Evolutionary conservation across 2,113 vertebrate genomes (phyloP).

Genomic region (Eolophus roseicapilla): DNA sequence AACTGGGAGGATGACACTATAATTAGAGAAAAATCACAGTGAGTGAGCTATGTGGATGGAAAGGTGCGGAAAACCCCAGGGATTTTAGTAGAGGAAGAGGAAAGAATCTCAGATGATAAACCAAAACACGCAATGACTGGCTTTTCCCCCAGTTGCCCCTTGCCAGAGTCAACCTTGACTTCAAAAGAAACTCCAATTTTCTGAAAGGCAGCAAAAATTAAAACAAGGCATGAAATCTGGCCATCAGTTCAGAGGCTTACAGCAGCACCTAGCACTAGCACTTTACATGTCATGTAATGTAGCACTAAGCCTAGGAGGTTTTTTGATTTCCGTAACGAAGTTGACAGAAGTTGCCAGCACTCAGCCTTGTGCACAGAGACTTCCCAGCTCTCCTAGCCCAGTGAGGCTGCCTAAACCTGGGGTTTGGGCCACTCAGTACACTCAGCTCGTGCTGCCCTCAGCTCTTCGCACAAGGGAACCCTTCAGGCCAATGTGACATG

Average conservation of each 20-base stretch:
- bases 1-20: rapidly evolving
- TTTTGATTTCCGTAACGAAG: neutral
- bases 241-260: neutral
- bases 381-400: neutral
- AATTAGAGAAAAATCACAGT: neutral
- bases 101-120: neutral
- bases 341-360: neutral
- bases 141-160: rapidly evolving
- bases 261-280: neutral
- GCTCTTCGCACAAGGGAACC: neutral
- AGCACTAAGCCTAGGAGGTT: neutral
- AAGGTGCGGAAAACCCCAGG: neutral
- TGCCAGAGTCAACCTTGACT: neutral
- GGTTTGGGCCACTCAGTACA: neutral
- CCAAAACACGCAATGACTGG: neutral
- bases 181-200: neutral
- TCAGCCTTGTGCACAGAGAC: neutral
- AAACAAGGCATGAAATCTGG: neutral
- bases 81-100: neutral
- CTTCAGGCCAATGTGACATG: neutral
- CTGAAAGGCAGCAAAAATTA: neutral
- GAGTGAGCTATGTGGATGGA: neutral
- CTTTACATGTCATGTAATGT: neutral
- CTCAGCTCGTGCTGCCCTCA: neutral
- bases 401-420: neutral